phyloP scores from a whole-genome alignment of 2,113 vertebrate genomes.

The Clupea harengus region DNA sequence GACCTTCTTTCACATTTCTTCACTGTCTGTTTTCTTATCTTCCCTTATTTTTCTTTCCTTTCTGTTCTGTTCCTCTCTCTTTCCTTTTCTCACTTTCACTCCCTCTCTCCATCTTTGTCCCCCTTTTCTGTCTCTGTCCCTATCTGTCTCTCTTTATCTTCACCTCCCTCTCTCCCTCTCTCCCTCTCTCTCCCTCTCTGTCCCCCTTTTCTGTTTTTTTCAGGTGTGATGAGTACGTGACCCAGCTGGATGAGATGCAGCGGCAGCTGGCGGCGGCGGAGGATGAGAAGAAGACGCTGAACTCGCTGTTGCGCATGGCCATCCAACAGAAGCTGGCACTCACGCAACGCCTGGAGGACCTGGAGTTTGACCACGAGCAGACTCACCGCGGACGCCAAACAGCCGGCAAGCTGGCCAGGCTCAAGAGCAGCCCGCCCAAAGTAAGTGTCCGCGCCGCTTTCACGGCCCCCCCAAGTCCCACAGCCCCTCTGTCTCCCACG shows the following conservation, averaged over 20 bases:
- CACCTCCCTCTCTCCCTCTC: background rate
- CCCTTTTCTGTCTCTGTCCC: background rate
- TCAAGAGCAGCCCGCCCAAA: conserved; percentile 94
- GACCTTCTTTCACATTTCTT: background rate
- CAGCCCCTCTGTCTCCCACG: conserved; percentile 15
- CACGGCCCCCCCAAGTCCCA: conserved; percentile 65
- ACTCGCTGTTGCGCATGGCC: conserved; percentile 95
- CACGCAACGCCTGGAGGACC: conserved; percentile 94
- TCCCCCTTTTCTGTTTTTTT: too few relatives aligned
- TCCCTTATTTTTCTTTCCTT: background rate
- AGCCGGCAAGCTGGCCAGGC: conserved; percentile 86
- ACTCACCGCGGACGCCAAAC: conserved; percentile 79
- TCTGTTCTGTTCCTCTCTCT: background rate
- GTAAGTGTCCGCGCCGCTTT: conserved; percentile 84
- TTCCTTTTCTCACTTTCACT: background rate
- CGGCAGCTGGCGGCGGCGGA: conserved; percentile 95
- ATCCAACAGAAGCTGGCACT: conserved; percentile 98
- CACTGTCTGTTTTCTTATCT: background rate
- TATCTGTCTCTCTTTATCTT: background rate
- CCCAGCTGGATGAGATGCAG: conserved; percentile 98
- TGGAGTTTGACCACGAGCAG: conserved; percentile 98
- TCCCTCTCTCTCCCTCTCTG: background rate
- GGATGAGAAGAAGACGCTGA: conserved; percentile 98
- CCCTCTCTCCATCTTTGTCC: background rate
- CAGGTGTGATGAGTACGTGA: conserved; percentile 97